Percentiles rank a stretch among this genome's conserved stretches.
Conservation (phyloP, 2,113 vertebrate species). For the Pseudolaguvia tuberculata region DNA sequence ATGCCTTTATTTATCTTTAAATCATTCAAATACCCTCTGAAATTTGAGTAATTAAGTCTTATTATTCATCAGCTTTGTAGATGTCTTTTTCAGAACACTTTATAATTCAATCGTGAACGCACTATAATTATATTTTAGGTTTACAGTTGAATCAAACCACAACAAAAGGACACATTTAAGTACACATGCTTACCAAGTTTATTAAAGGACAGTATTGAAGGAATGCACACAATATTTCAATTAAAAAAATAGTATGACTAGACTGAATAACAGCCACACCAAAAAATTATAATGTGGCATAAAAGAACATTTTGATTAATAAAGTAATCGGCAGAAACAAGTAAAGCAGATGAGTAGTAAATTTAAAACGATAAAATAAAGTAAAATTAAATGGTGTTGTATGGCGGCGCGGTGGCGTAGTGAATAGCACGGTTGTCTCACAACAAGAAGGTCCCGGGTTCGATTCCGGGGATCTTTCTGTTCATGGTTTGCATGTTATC, state of each 20-base stretch:
- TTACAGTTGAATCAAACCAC: neutral
- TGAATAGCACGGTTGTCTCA: no score
- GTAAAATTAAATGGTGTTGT: neutral
- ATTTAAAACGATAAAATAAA: neutral
- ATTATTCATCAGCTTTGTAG: neutral
- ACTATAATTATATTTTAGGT: neutral
- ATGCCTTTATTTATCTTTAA: neutral
- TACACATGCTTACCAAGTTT: neutral
- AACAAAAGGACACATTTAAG: neutral
- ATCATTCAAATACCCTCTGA: neutral
- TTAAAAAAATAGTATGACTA: neutral
- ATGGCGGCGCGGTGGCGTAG: no score
- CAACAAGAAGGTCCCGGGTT: no score
- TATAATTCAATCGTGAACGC: neutral
- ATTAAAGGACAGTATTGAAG: neutral
- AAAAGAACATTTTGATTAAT: neutral
- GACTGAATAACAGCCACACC: neutral
- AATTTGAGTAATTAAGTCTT: neutral
- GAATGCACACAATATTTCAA: neutral
- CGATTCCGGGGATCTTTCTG: no score
- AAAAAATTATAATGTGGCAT: neutral
- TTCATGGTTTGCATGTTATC: no score
- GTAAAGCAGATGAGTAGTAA: neutral
- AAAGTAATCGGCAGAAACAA: neutral
- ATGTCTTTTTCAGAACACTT: neutral